phyloP scores from a whole-genome alignment of 2,113 vertebrate species.

The Cavia aperea region DNA sequence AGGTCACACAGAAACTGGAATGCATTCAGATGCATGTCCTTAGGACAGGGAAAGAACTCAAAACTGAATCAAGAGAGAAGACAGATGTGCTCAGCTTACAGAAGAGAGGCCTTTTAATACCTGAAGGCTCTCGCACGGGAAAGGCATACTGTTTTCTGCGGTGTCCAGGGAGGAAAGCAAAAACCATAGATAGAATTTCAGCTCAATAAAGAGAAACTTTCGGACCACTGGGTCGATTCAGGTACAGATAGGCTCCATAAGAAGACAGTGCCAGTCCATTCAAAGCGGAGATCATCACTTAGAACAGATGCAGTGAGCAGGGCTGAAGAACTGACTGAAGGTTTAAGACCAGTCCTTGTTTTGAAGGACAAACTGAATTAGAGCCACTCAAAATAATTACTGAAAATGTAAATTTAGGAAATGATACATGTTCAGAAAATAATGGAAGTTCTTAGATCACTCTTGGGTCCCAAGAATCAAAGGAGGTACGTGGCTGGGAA shows the following conservation, averaged over 20 bases:
- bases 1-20: slow-evolving; percentile 45
- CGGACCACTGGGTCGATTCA: neutral
- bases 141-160: slow-evolving; percentile 8
- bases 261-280: slow-evolving; percentile 1
- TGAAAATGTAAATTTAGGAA: slow-evolving; percentile 14
- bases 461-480: neutral
- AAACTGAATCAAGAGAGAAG: neutral
- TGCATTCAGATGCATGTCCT: slow-evolving; percentile 19
- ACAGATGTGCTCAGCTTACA: neutral
- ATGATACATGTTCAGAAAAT: slow-evolving; percentile 19
- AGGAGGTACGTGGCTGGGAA: neutral
- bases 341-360: neutral
- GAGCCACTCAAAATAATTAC: neutral
- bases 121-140: neutral
- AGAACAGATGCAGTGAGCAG: neutral
- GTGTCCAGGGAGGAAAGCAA: neutral
- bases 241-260: neutral
- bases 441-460: neutral
- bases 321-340: neutral
- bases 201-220: neutral
- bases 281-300: neutral
- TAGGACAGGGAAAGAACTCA: slow-evolving; percentile 10
- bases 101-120: slow-evolving; percentile 10
- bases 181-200: neutral
- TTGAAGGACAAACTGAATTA: slow-evolving; percentile 23